A percentile compares a stretch with the other conserved stretches of the same genome.
phyloP scores from a whole-genome alignment of 2,797 vertebrate species.

The Gallirallus australis region DNA sequence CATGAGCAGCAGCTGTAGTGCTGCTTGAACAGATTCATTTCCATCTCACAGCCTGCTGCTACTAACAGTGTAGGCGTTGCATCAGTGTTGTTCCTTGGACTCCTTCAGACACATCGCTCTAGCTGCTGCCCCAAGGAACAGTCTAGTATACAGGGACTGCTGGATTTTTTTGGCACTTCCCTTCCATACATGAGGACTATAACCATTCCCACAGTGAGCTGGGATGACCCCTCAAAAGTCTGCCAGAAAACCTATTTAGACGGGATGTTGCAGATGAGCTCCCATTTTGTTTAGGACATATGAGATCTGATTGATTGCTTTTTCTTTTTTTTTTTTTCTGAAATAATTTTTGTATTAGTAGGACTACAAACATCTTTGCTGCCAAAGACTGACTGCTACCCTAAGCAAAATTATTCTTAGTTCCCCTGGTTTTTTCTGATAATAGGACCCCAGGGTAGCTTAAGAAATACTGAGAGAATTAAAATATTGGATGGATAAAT shows the following conservation, averaged over 20 bases:
- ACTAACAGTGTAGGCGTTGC: fast-evolving
- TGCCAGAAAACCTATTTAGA: not conserved
- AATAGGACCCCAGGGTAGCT: constrained; percentile 40
- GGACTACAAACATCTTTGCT: constrained; percentile 1
- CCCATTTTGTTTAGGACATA: not conserved
- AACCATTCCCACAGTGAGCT: not conserved
- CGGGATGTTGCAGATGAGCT: not conserved
- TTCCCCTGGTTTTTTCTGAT: not conserved
- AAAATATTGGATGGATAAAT: constrained; percentile 15
- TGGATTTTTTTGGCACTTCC: not conserved
- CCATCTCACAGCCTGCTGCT: not conserved
- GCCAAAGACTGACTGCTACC: constrained; percentile 17
- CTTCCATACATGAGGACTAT: not conserved
- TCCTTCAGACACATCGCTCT: not conserved
- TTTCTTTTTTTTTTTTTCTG: not conserved
- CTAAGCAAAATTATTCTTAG: constrained; percentile 56
- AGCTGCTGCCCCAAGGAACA: not conserved
- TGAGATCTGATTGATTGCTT: not conserved
- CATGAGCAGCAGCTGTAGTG: not conserved
- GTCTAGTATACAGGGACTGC: not conserved
- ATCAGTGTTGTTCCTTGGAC: not conserved
- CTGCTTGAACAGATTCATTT: not conserved
- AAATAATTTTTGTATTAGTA: not conserved
- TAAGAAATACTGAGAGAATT: constrained; percentile 43
- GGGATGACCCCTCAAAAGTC: not conserved